Evolutionary conservation across 2,888 invertebrate genomes (phyloP), one percentile per base, ranked within the genome.

Genomic region (Sarcophaga variegata): DNA sequence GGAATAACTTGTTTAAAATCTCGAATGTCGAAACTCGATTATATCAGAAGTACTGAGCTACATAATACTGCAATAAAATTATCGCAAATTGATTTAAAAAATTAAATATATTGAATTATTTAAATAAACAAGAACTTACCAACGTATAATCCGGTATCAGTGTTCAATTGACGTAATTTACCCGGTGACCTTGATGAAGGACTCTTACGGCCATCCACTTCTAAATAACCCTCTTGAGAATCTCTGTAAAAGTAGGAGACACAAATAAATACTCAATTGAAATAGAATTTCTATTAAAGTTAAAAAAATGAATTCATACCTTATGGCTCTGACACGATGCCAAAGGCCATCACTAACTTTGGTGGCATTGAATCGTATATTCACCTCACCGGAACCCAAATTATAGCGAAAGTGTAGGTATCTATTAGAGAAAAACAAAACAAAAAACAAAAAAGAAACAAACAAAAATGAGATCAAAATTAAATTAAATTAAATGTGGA

Each of bases 151-250:
- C 98, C 97, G 87, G 97, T 97, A 91, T 98, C 96, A 14, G 97
- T 97, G 93, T 98, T 97, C 70, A 98, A 94, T 92, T 97, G 97
- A 89, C 96, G 96, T 88, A 97, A 95, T 91, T 96, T 96, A 74
- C 98, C 98, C 0, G 97, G 97, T 14, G 98, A 97, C 89, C 96
- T 96, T 72, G 96, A 96, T 1, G 97, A 96, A 45, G 96, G 95
- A 6, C 97, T 96, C 76, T 97, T 96, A 77, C 97, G 95, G 69
- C 97, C 97, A 93, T 99, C 98, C n/a, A 99, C 97, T 90, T 97
- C 96, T 77, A 99, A 94, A 45, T 97, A 96, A 11, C 98, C 98
- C 89, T 97, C 96, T 93, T 97, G 97, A 89, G 97, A 96, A 92
- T 97, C 97, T 92, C 98, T 98, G 92, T 47, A 86, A 49, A 77